phyloP scores from a whole-genome alignment of 2,888 invertebrate species.

The Thereva unica region DNA sequence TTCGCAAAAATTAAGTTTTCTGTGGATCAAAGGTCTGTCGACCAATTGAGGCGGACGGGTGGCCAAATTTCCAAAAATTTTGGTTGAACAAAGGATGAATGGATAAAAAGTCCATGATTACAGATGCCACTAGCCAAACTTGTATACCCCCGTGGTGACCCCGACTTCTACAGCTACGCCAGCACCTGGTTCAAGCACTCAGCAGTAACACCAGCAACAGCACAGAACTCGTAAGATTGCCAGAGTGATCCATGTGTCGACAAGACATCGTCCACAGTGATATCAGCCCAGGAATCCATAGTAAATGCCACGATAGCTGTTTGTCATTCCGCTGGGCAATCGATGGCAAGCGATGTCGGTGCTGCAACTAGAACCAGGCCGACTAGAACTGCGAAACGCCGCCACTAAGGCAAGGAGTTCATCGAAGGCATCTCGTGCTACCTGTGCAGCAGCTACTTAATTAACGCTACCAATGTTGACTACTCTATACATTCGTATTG shows the following conservation, averaged over 20 bases:
- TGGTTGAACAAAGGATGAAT: too few species aligned
- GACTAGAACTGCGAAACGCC: slow-evolving; percentile 36
- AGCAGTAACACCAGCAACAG: slow-evolving; percentile 4
- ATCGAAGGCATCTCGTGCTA: slow-evolving; percentile 52
- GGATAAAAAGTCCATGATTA: too few species aligned
- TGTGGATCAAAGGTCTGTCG: too few species aligned
- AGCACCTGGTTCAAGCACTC: slow-evolving; percentile 35
- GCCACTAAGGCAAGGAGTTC: slow-evolving; percentile 49
- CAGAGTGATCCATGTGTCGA: slow-evolving; percentile 3
- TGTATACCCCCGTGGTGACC: too few species aligned
- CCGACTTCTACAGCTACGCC: slow-evolving; percentile 28
- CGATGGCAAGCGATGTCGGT: slow-evolving; percentile 14
- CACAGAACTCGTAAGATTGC: neutral
- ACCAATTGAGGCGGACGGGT: too few species aligned
- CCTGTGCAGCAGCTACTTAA: slow-evolving; percentile 55
- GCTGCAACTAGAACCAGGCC: slow-evolving; percentile 22
- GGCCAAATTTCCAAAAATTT: too few species aligned
- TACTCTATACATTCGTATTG: slow-evolving; percentile 63
- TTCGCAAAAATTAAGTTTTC: too few species aligned
- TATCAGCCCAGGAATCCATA: slow-evolving; percentile 15
- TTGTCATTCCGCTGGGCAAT: neutral
- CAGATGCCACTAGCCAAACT: too few species aligned
- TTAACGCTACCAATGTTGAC: slow-evolving; percentile 56
- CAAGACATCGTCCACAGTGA: slow-evolving; percentile 10
- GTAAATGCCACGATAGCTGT: neutral